Base-by-base conservation (phyloP, 2,113 vertebrate genomes). In the Triplophysa rosa region DNA sequence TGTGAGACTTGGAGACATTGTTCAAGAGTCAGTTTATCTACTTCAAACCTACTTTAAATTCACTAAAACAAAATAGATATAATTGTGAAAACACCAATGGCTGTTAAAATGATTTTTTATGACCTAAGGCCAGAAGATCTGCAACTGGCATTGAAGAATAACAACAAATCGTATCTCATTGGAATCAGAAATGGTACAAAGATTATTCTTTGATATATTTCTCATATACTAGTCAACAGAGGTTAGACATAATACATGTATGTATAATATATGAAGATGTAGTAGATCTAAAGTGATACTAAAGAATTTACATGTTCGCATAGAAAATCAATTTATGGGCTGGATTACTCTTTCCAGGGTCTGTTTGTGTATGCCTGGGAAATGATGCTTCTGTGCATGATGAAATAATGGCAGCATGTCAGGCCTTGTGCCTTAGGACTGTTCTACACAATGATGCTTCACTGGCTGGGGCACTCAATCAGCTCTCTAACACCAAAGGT, bases 321-420 rank as follows among this genome's bases (percentile, higher is more conserved):
- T 2, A 21, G 23, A 16, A 64, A 65, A 37, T 37, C 33, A 64
- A 49, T 58, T 33, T 33, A 4, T 56, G 1, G 2, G 26, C n/a
- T 52, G 42, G 69, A 7, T 24, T 10, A 79, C 40, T 75, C 72
- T 14, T 21, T 7, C 79, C 65, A 83, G 81, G 95, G 92, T 90
- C 0, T 73, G 85, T 8, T 83, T 95, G 0, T 86, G 91, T 96
- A 19, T 93, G 92, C 77, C 85, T 96, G 89, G 89, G 90, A 71
- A 83, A 86, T 21, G 83, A 78, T 1, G 92, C 91, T 0, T 89
- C 87, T 19, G 89, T 91, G 0, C 78, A 59, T 67, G 90, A 93
- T 23, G 67, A 95, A 85, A 91, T 97, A 59, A 87, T 89, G 83
- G 94, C 92, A 0, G 85, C 87, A 74, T 93, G 93, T 42, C 95